Conservation (phyloP, 2,797 vertebrate genomes). For the Acrossocheilus wenchowensis region DNA sequence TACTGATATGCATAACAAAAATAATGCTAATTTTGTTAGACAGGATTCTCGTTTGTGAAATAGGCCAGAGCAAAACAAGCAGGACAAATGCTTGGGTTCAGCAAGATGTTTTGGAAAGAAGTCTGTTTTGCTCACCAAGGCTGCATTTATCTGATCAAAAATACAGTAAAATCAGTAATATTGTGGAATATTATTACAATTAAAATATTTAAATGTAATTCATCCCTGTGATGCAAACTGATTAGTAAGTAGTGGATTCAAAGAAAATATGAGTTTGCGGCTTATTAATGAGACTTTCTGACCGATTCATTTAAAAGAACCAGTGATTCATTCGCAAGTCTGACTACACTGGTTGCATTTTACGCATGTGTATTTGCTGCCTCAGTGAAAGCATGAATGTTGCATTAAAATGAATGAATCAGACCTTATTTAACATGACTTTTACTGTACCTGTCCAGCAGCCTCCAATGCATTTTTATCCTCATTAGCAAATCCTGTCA, state of each 20-base stretch:
- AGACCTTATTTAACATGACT: background rate
- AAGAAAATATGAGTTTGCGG: background rate
- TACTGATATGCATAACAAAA: background rate
- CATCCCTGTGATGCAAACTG: background rate
- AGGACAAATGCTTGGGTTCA: background rate
- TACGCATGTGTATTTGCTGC: background rate
- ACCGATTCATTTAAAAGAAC: background rate
- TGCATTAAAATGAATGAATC: background rate
- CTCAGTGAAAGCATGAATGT: background rate
- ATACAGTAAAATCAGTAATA: no score
- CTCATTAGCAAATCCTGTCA: slow-evolving; percentile 81
- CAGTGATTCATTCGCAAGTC: background rate
- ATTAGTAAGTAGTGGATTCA: background rate
- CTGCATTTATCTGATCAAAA: no score
- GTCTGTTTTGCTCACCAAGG: no score
- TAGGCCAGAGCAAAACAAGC: background rate
- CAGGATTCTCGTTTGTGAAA: background rate
- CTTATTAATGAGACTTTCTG: background rate
- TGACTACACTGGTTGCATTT: background rate
- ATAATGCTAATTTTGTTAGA: background rate
- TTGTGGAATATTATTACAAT: no score
- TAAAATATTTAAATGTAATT: background rate
- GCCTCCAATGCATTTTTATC: slow-evolving; percentile 79
- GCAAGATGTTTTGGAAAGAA: no score
- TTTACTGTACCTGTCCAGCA: slow-evolving; percentile 74